Conservation (phyloP, 2,797 vertebrate species). For the Sciurus vulgaris region DNA sequence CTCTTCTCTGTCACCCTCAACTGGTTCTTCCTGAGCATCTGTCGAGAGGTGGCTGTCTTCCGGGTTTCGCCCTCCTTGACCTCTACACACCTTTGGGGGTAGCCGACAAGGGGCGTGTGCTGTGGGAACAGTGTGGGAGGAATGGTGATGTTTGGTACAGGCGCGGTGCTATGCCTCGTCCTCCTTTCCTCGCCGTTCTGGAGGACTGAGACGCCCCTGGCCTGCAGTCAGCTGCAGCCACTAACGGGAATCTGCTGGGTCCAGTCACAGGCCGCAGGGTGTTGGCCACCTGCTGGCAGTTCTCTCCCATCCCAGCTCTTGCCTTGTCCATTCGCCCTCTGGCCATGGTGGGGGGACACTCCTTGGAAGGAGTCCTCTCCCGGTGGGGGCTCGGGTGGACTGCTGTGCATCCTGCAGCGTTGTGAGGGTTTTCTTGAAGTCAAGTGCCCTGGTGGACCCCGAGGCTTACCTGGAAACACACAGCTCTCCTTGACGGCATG, state of each 20-base stretch:
- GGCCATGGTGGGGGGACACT: not conserved
- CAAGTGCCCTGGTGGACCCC: not conserved
- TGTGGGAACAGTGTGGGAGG: not conserved
- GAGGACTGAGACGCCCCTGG: not conserved
- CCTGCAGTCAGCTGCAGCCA: not conserved
- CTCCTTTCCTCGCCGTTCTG: not conserved
- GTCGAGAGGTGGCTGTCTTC: fast-evolving
- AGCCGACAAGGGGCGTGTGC: not conserved
- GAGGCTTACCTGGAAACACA: not conserved
- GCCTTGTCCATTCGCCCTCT: not conserved
- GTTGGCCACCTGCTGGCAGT: not conserved
- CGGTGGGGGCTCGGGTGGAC: not conserved
- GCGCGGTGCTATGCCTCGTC: not conserved
- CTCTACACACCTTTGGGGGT: not conserved
- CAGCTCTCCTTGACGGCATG: fast-evolving
- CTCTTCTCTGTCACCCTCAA: not conserved
- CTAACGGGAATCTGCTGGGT: not conserved
- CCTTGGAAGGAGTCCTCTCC: not conserved
- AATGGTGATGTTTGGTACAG: not conserved
- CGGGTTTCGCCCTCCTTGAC: not conserved
- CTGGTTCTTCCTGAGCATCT: not conserved
- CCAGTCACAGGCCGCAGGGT: not conserved
- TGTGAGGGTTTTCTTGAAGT: not conserved
- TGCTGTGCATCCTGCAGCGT: not conserved
- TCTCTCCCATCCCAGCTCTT: not conserved